A percentile compares a stretch with the other conserved stretches of the same genome.
Conservation (phyloP, 2,113 vertebrate species). For the Hylia prasina region DNA sequence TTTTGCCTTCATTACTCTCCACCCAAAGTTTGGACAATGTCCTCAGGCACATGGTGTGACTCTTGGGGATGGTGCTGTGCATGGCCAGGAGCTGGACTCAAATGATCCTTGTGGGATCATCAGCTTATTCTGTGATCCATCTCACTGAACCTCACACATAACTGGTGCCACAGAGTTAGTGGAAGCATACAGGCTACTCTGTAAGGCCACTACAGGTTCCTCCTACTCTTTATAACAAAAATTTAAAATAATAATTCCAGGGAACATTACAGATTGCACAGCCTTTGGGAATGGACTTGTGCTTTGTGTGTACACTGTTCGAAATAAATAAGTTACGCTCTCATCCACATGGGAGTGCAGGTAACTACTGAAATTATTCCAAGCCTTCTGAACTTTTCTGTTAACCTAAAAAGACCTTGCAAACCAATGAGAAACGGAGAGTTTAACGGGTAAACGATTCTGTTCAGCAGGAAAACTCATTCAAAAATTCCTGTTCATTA, state of each 20-base stretch:
- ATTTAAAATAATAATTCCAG: not conserved
- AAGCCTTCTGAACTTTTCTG: not conserved
- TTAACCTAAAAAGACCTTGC: not conserved
- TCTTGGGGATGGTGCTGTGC: not conserved
- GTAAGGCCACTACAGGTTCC: fast-evolving
- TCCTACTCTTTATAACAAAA: not conserved
- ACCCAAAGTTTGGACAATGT: not conserved
- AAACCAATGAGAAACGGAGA: not conserved
- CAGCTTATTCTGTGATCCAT: not conserved
- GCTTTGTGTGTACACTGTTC: not conserved
- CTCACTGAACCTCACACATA: not conserved
- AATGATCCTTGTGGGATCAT: too few species aligned
- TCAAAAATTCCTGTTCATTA: slow-evolving; percentile 8
- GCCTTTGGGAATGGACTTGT: not conserved
- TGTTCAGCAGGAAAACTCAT: not conserved
- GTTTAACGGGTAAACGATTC: not conserved
- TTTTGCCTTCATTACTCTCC: not conserved
- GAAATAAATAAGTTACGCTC: not conserved
- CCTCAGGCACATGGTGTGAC: not conserved
- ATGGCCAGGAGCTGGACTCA: not conserved
- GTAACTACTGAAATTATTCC: not conserved
- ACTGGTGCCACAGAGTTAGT: not conserved
- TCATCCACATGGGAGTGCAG: not conserved
- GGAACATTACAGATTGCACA: not conserved
- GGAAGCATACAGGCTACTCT: not conserved